A percentile compares a stretch with the other conserved stretches of the same genome.
These are phyloP conservation scores for Xenopus petersii DNA, from an alignment of 2,797 vertebrate genomes.

Conservation along the genomic window DNA sequence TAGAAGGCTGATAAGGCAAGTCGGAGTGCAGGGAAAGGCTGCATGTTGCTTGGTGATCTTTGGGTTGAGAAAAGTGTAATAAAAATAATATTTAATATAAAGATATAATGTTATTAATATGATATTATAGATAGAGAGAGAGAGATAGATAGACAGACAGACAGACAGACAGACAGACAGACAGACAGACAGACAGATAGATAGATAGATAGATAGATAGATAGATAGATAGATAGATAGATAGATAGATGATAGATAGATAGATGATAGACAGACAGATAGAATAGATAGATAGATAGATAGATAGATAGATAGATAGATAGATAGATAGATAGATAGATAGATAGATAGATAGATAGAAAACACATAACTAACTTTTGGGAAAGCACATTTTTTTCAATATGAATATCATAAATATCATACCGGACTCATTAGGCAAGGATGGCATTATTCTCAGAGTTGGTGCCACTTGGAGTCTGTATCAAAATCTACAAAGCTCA, in stretches of 20 bases:
- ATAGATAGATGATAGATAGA: too few relatives aligned
- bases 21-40: conserved; percentile 75
- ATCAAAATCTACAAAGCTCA: conserved; percentile 50
- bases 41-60: conserved; percentile 83
- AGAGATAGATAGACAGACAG: background rate
- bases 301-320: too few relatives aligned
- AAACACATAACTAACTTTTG: too few relatives aligned
- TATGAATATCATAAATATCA: conserved; percentile 49
- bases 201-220: too few relatives aligned
- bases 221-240: too few relatives aligned
- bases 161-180: too few relatives aligned
- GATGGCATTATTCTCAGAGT: conserved; percentile 85
- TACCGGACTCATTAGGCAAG: conserved; percentile 90
- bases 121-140: too few relatives aligned
- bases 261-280: too few relatives aligned
- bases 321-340: background rate
- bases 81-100: background rate
- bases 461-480: conserved; percentile 48
- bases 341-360: background rate
- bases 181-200: too few relatives aligned
- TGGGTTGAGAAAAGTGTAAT: conserved; percentile 39
- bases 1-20: conserved; percentile 78
- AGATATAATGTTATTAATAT: background rate
- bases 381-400: background rate
- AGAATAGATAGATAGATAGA: too few relatives aligned